Conservation (phyloP, 2,888 invertebrate species). For the Drosophila paucipuncta region DNA sequence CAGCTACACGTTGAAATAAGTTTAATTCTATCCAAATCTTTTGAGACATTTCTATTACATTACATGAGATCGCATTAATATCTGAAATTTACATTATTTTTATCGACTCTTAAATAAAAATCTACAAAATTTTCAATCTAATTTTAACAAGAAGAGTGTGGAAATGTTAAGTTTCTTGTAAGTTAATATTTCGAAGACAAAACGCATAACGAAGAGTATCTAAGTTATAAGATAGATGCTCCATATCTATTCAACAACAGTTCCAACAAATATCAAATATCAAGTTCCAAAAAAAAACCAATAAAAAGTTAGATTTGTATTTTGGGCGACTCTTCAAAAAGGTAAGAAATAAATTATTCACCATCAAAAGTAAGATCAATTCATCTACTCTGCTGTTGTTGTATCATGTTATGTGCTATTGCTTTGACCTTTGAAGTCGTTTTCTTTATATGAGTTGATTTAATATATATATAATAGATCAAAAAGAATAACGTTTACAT, state of each 20-base stretch:
- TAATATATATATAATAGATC: background rate
- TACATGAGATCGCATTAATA: background rate
- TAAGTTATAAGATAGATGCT: background rate
- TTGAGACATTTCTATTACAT: background rate
- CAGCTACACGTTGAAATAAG: slow-evolving; percentile 6
- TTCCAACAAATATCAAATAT: background rate
- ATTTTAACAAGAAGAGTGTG: no score
- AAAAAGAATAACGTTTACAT: background rate
- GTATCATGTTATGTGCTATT: no score
- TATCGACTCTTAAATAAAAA: no score
- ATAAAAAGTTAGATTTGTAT: no score
- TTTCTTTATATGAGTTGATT: background rate
- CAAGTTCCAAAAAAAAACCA: background rate
- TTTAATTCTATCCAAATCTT: background rate
- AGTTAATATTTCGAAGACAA: no score
- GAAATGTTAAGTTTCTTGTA: background rate
- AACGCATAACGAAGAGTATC: no score
- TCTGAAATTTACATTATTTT: no score
- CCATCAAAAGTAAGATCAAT: background rate
- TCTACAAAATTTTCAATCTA: no score
- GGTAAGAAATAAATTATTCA: background rate
- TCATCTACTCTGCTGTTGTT: background rate
- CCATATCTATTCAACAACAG: background rate
- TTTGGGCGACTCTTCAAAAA: background rate
- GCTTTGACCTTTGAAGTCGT: background rate